Evolutionary conservation across 1,140 invertebrate genomes (phyloP).

Genomic region (Drosophila navojoa): DNA sequence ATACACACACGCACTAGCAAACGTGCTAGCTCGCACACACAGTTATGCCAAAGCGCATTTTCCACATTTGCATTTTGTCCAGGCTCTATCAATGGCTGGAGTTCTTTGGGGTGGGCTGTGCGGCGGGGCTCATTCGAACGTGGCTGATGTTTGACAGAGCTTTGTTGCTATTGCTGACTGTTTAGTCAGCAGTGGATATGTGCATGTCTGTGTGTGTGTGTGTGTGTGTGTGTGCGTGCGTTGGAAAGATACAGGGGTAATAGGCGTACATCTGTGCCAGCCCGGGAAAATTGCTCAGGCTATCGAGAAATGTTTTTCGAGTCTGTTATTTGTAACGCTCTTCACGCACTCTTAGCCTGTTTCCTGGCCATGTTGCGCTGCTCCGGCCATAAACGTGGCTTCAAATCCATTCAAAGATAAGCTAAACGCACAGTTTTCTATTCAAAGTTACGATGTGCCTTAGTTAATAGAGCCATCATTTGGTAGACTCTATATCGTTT

Average conservation of each 20-base stretch:
- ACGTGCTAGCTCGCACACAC: slow-evolving; percentile 28
- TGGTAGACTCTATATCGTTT: too few relatives aligned
- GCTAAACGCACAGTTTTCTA: slow-evolving; percentile 16
- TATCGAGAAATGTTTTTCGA: slow-evolving; percentile 13
- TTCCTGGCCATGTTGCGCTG: slow-evolving; percentile 8
- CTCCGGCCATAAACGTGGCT: background rate
- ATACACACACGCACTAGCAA: slow-evolving; percentile 23
- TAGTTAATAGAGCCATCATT: slow-evolving; percentile 22
- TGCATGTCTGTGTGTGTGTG: slow-evolving; percentile 10
- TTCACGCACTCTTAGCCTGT: slow-evolving; percentile 38
- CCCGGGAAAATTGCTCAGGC: slow-evolving; percentile 2
- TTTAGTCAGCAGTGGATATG: slow-evolving; percentile 45
- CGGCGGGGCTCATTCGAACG: slow-evolving; percentile 40
- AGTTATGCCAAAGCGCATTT: slow-evolving; percentile 75
- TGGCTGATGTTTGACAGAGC: slow-evolving; percentile 75
- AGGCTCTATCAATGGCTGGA: slow-evolving; percentile 26
- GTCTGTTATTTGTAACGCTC: slow-evolving; percentile 36
- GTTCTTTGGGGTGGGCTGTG: slow-evolving; percentile 2
- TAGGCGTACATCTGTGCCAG: slow-evolving; percentile 16
- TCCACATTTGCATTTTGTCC: slow-evolving; percentile 70
- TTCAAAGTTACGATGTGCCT: slow-evolving; percentile 21
- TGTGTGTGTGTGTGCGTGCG: background rate
- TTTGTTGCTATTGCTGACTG: slow-evolving; percentile 63
- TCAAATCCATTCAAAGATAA: background rate
- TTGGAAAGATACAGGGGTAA: slow-evolving; percentile 4